These are phyloP conservation scores for Zaprionus africanus DNA, from an alignment of 1,140 invertebrate genomes.

Conservation along the genomic window DNA sequence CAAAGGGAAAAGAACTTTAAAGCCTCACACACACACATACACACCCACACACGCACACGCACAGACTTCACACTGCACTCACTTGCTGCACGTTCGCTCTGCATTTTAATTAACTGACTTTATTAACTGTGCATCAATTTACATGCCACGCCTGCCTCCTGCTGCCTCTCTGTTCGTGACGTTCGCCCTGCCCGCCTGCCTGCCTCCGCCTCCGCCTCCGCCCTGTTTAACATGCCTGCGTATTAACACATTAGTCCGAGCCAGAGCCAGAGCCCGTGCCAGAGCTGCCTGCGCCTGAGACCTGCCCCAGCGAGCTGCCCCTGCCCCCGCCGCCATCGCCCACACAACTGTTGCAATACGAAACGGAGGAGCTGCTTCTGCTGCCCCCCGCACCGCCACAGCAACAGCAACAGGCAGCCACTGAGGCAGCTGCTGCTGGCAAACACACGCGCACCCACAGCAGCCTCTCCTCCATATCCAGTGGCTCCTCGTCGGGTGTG, in stretches of 20 bases:
- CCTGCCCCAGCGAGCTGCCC: constrained; percentile 60
- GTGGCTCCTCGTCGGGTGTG: constrained; percentile 66
- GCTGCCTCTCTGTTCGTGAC: not conserved
- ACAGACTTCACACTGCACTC: constrained; percentile 15
- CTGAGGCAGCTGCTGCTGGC: constrained; percentile 16
- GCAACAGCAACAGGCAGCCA: constrained; percentile 37
- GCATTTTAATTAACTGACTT: constrained; percentile 72
- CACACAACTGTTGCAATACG: constrained; percentile 76
- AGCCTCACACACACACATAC: constrained; percentile 11
- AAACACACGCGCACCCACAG: constrained; percentile 72
- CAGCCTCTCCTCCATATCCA: constrained; percentile 75
- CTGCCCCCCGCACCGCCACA: constrained; percentile 3
- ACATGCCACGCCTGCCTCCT: constrained; percentile 23
- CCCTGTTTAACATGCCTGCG: constrained; percentile 48
- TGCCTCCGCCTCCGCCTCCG: constrained; percentile 18
- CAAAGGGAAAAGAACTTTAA: constrained; percentile 23
- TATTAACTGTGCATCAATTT: constrained; percentile 64
- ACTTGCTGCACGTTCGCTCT: constrained; percentile 13
- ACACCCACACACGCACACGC: constrained; percentile 15
- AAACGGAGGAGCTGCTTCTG: constrained; percentile 51
- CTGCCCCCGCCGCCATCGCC: constrained; percentile 78
- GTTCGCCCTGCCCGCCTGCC: too few relatives aligned
- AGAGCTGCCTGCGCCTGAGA: constrained; percentile 24
- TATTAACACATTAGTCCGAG: constrained; percentile 71
- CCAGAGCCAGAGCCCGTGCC: constrained; percentile 21